Evolutionary conservation across 2,113 vertebrate genomes (phyloP), one percentile per base, ranked within the genome.

Genomic region (Anolis carolinensis): DNA sequence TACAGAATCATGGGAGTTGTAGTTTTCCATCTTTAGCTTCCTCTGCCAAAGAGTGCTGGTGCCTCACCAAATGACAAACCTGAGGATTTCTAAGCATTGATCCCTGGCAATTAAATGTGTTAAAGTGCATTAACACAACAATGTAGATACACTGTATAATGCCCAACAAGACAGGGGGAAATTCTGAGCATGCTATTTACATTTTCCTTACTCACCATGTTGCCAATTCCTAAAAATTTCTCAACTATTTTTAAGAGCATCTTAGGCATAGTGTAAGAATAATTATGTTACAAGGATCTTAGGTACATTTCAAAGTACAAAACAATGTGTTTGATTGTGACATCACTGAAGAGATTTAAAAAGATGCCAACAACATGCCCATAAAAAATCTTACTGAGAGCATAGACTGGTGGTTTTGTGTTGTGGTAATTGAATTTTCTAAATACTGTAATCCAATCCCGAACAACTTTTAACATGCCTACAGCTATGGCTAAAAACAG

Each of bases 191-290:
- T 2, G 11, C 23, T 62, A 82, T 25, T 16, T 30, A 32, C 1
- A 67, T 1, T 13, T 50, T 50, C 32, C 83, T 27, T 65, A 86
- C 0, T 0, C 0, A 73, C 2, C 2, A 73, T 32, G 34, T 55
- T 67, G 68, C 1, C 74, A 59, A 23, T 87, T 87, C 65, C 36
- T 5, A 63, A 63, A 21, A 63, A 63, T 52, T 84, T 14, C 52
- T 73, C 1, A 83, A 14, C 4, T 84, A 2, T 23, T 72, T 9
- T 83, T 82, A 93, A 85, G 14, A 78, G n/a, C 44, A 8, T 23
- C 77, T 32, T 32, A 70, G n/a, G 27, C n/a, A 70, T 70, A 13
- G n/a, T 70, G 16, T 34, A 34, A 34, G 32, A 71, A 34, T 4
- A 13, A 71, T 71, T 71, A 71, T 71, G 1, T n/a, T 71, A 30